phyloP scores from a whole-genome alignment of 2,113 vertebrate species.

The Hemibagrus wyckioides region DNA sequence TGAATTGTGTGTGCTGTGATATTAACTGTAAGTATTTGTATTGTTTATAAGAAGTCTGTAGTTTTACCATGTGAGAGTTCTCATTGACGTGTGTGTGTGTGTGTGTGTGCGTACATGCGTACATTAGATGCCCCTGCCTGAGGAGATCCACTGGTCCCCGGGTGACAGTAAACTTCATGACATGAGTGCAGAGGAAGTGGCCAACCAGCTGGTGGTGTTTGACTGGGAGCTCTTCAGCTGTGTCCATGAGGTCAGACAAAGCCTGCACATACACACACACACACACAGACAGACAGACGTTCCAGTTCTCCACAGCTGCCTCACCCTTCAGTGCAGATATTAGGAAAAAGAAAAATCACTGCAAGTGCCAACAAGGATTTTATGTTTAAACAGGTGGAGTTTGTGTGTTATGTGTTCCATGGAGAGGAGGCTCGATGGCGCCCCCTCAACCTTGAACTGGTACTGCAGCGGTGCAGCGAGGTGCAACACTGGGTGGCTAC shows the following conservation, averaged over 20 bases:
- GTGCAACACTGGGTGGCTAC: slow-evolving; percentile 98
- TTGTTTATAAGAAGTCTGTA: slow-evolving; percentile 4
- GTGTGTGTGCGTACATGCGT: background rate
- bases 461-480: slow-evolving; percentile 95
- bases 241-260: slow-evolving; percentile 85
- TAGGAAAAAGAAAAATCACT: background rate
- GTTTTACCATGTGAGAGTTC: background rate
- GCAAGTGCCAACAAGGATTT: slow-evolving; percentile 4
- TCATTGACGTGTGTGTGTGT: background rate
- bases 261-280: slow-evolving; percentile 5
- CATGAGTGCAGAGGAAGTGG: slow-evolving; percentile 89
- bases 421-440: slow-evolving; percentile 91
- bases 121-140: slow-evolving; percentile 86
- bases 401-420: slow-evolving; percentile 94
- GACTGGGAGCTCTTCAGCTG: slow-evolving; percentile 98
- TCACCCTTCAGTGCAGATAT: background rate
- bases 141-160: slow-evolving; percentile 90
- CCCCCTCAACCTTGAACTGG: slow-evolving; percentile 94
- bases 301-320: background rate
- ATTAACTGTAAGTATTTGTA: slow-evolving; percentile 12
- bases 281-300: background rate
- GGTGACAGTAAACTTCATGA: slow-evolving; percentile 94
- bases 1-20: too few species aligned
- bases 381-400: slow-evolving; percentile 82
- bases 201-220: slow-evolving; percentile 91